Base-by-base conservation (phyloP, 2,113 vertebrate species). In the Gallinago undulata region DNA sequence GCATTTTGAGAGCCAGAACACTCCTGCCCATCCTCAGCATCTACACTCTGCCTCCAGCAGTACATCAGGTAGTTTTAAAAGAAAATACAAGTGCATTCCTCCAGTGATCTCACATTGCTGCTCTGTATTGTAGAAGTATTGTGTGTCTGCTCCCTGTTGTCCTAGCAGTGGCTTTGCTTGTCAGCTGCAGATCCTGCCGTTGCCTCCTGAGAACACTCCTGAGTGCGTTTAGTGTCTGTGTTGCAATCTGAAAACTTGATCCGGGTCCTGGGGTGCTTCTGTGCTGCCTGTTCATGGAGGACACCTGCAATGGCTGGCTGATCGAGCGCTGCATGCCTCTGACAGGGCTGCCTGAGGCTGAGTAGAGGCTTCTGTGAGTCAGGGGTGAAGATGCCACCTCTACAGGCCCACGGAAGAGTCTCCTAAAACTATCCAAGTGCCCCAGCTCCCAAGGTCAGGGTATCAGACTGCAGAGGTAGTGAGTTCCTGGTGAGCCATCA, bases 241-340 rank as follows among this genome's bases (percentile, higher is more conserved):
- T 15, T 66, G 63, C 0, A 1, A 57, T 57, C 57, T 10, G 0
- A 10, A 27, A 62, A 19, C 48, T n/a, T 24, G 23, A 5, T 39
- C 62, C 55, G 41, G n/a, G 30, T 77, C 60, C 31, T 67, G 47
- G 31, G 10, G 2, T 77, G 55, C 33, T 66, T 83, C 62, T 66
- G 31, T 57, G 62, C 25, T 41, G n/a, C 37, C 35, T 79, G 45
- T 82, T 39, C 28, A 5, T 13, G 30, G n/a, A 10, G 41, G 33
- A 31, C 8, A 9, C 37, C 10, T 19, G 41, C 9, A 10, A 9
- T 11, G 47, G 67, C 60, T n/a, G 43, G 0, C 30, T 31, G 41
- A 31, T 8, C 0, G 11, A 50, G 73, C 19, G 4, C 7, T 48
- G 64, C 41, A 7, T 59, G 31, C 22, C 7, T 35, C 66, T 21